Evolutionary conservation across 30 jellyfish, hydroid and myxozoan species (phyloP), one percentile per base, ranked within the genome.

Genomic region (Clytia hemisphaerica): DNA sequence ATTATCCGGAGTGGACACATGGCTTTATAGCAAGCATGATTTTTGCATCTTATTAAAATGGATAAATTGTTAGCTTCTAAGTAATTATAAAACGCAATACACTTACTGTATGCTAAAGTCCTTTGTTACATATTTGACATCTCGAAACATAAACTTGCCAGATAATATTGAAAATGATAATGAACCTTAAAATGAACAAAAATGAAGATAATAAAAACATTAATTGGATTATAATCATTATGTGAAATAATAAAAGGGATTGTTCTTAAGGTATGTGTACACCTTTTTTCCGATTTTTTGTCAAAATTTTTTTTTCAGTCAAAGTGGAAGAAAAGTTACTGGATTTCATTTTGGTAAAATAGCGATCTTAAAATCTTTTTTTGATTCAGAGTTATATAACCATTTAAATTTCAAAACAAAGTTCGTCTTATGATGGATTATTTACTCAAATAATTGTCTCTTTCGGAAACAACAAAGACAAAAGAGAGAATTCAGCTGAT

Each of bases 121-220:
- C 58, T 85, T 85, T n/a, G 96, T 85, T 24, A 79, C 78, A 46
- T 85, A 85, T 40, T 72, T 79, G 49, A 78, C 72, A 66, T 85
- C 93, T 7, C 93, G 58, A 38, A 85, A 85, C 96, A 85, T 85
- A 73, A 85, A 37, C 71, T 85, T 85, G 21, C 96, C 96, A 77
- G 85, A 78, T 21, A 85, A 73, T 35, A 85, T 36, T 54, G 96
- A 85, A 31, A 85, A 33, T 24, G 96, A 85, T 64, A 85, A 85
- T 54, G 97, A 73, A 35, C 97, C 97, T 79, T 37, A 2, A 58
- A 38, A 21, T 6, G 27, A 15, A 1, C 31, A 32, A 21, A 30
- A 4, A 31, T 1, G 14, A 34, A 5, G 21, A 0, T 0, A 38
- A 22, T 19, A 19, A 72, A 35, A 30, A 5, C 18, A 50, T 21